Evolutionary conservation across 1,140 invertebrate species (phyloP).

Genomic region (Drosophila guanche): DNA sequence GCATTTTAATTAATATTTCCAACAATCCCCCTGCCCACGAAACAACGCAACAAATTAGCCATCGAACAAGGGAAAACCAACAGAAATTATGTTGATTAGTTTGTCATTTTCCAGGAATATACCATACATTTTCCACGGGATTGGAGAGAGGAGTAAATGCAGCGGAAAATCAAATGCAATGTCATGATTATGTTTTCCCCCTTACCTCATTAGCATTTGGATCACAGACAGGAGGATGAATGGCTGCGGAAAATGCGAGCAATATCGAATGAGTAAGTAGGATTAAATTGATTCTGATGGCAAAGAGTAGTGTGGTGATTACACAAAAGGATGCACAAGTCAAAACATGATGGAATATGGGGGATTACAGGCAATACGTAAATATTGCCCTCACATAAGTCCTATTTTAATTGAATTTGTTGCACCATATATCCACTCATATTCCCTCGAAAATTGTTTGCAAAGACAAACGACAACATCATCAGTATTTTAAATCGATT

Average conservation of each 20-base stretch:
- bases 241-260: conserved; percentile 1
- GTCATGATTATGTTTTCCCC: conserved; percentile 28
- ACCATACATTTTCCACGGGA: conserved; percentile 35
- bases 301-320: neutral
- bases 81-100: conserved; percentile 67
- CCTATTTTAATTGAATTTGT: too few species aligned
- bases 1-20: conserved; percentile 38
- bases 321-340: neutral
- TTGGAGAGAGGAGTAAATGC: neutral
- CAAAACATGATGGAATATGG: neutral
- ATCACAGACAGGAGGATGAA: too few species aligned
- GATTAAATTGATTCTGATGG: conserved; percentile 21
- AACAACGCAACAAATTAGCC: conserved; percentile 52
- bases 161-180: conserved; percentile 18
- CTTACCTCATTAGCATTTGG: conserved; percentile 38
- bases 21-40: neutral
- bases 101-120: conserved; percentile 49
- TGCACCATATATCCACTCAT: too few species aligned
- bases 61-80: conserved; percentile 31
- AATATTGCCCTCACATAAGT: too few species aligned
- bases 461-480: too few species aligned
- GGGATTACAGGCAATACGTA: too few species aligned
- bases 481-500: too few species aligned
- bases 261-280: neutral
- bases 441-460: too few species aligned